Evolutionary conservation across 2,113 vertebrate species (phyloP).

Genomic region (Gopherus evgoodei): DNA sequence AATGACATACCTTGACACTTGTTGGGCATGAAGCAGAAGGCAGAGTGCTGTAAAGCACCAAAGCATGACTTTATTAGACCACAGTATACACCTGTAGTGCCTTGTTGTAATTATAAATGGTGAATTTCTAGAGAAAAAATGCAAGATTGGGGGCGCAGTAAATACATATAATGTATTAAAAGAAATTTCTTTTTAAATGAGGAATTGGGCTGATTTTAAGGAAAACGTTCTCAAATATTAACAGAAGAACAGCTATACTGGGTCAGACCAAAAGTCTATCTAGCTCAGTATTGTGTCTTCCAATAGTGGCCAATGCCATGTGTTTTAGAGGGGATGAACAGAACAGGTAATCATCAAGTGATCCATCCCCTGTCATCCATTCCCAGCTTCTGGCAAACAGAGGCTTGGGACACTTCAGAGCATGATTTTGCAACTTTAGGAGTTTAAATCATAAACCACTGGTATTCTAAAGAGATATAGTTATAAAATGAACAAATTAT

Average conservation of each 20-base stretch:
- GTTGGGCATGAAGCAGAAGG: not conserved
- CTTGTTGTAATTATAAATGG: conserved; percentile 31
- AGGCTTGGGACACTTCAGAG: no score
- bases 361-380: no score
- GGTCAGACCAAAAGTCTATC: no score
- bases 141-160: rapidly evolving
- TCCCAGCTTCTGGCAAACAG: no score
- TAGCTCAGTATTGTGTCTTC: no score
- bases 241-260: no score
- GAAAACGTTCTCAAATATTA: not conserved
- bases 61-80: not conserved
- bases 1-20: not conserved
- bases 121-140: conserved; percentile 39
- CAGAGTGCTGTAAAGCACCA: not conserved
- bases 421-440: not conserved
- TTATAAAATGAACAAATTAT: not conserved
- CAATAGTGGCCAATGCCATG: no score
- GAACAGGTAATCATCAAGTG: no score
- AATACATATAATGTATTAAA: conserved; percentile 33
- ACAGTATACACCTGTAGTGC: conserved; percentile 31
- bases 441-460: not conserved
- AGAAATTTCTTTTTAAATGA: not conserved
- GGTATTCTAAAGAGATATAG: not conserved
- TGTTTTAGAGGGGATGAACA: no score
- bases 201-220: not conserved